Conservation (phyloP, 2,888 invertebrate genomes). For the Plusia festucae region DNA sequence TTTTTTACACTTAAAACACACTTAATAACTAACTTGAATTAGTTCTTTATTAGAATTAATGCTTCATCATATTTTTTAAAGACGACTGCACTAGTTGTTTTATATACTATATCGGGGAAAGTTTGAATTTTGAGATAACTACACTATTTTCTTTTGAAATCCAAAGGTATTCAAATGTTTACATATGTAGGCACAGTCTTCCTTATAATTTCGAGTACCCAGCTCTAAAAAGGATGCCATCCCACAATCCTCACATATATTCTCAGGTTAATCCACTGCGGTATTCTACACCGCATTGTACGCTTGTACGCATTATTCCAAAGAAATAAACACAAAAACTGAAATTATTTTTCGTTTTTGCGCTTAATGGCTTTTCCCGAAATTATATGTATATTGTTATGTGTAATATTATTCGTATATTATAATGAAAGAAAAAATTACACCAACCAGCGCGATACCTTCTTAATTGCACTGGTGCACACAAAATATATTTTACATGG, state of each 20-base stretch:
- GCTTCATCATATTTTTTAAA: too few relatives aligned
- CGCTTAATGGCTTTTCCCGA: constrained; percentile 20
- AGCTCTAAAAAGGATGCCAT: constrained; percentile 22
- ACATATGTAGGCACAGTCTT: background rate
- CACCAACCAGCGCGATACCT: background rate
- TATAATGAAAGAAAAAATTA: constrained; percentile 21
- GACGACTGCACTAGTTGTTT: too few relatives aligned
- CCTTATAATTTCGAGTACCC: constrained; percentile 12
- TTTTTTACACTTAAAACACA: too few relatives aligned
- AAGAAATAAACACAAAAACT: constrained; percentile 37
- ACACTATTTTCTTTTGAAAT: too few relatives aligned
- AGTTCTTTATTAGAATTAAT: too few relatives aligned
- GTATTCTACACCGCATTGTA: constrained; percentile 37
- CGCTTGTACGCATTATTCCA: constrained; percentile 47
- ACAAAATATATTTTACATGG: background rate
- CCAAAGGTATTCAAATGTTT: background rate
- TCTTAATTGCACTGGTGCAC: background rate
- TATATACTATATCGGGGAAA: too few relatives aligned
- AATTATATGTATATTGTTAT: too few relatives aligned
- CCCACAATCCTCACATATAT: constrained; percentile 31
- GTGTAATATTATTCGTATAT: too few relatives aligned
- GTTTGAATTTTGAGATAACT: too few relatives aligned
- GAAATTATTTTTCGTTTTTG: constrained; percentile 42
- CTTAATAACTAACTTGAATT: too few relatives aligned
- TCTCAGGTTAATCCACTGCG: constrained; percentile 45